Conservation (phyloP, 2,113 vertebrate species). For the Leuciscus idus region DNA sequence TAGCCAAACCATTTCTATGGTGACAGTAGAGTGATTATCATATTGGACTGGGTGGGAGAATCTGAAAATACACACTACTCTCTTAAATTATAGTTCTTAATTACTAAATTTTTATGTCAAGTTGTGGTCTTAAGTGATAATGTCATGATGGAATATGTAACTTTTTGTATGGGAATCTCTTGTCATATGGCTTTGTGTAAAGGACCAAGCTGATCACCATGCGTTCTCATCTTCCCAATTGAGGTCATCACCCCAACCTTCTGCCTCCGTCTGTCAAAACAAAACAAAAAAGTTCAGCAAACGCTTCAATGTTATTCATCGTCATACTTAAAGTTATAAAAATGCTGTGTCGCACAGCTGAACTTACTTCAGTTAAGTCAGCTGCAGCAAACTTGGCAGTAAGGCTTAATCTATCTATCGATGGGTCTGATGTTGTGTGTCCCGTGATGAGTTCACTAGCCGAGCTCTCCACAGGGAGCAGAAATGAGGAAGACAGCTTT, state of each 20-base stretch:
- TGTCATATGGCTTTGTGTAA: constrained; percentile 47
- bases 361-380: constrained; percentile 82
- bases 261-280: constrained; percentile 80
- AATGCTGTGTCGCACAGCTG: neutral
- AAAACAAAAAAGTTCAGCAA: constrained; percentile 2
- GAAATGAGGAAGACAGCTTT: constrained; percentile 79
- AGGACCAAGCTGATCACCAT: constrained; percentile 78
- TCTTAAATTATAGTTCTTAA: neutral
- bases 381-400: constrained; percentile 91
- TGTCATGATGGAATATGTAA: neutral
- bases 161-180: neutral
- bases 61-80: no score
- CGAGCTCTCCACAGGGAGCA: constrained; percentile 73
- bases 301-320: neutral
- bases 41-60: no score
- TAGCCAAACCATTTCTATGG: no score
- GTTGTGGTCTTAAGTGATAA: neutral
- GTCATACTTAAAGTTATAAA: neutral
- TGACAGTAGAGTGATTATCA: no score
- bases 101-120: neutral
- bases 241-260: constrained; percentile 92
- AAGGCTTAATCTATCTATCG: constrained; percentile 70
- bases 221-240: constrained; percentile 87
- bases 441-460: constrained; percentile 47
- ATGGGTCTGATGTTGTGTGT: constrained; percentile 47